Percentiles rank a stretch among this genome's conserved stretches.
These are phyloP conservation scores for Dendrolimus kikuchii DNA, from an alignment of 1,140 invertebrate species.

Conservation along the genomic window DNA sequence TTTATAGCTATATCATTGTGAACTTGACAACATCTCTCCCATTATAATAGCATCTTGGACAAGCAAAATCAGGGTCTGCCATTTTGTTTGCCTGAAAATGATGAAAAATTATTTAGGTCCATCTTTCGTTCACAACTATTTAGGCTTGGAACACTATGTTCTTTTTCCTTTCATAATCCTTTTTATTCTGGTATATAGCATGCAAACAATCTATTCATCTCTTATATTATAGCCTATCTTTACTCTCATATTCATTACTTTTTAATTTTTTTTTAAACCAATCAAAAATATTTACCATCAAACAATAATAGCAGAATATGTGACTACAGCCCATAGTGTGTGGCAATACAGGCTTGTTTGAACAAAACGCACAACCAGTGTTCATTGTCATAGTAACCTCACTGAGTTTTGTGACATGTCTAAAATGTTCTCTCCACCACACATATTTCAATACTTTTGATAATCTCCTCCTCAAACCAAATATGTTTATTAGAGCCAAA, in stretches of 20 bases:
- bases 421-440: conserved; percentile 44
- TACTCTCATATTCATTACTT: not conserved
- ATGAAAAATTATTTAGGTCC: conserved; percentile 5
- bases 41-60: conserved; percentile 57
- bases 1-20: conserved; percentile 23
- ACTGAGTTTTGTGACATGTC: conserved; percentile 1
- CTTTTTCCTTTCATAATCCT: no score
- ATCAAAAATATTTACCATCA: conserved; percentile 56
- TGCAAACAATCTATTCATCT: no score
- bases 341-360: conserved; percentile 72
- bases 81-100: conserved; percentile 55
- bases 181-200: no score
- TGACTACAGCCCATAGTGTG: conserved; percentile 77
- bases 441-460: conserved; percentile 53
- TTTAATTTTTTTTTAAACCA: not conserved
- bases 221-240: no score
- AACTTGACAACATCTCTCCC: conserved; percentile 42
- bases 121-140: no score
- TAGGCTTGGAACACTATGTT: no score
- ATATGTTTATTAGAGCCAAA: conserved; percentile 75
- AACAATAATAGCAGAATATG: conserved; percentile 78
- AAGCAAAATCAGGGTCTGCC: conserved; percentile 48
- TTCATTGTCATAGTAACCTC: conserved; percentile 46
- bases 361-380: conserved; percentile 73
- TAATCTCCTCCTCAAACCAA: conserved; percentile 63